Evolutionary conservation across 2,797 vertebrate genomes (phyloP).

Genomic region (Pseudopleuronectes americanus): DNA sequence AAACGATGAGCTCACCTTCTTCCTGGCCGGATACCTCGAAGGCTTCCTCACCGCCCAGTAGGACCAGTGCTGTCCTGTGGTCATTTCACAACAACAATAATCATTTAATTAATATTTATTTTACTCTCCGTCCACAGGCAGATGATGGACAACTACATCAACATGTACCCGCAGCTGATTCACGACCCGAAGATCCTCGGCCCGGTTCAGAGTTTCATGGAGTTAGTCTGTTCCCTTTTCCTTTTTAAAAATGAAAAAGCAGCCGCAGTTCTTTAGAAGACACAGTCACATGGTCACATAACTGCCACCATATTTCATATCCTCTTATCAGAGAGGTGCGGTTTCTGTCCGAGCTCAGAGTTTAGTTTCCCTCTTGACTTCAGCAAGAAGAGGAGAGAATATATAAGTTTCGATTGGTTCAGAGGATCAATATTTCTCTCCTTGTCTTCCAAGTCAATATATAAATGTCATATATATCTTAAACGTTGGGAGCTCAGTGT

Average conservation of each 20-base stretch:
- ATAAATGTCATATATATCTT: neutral
- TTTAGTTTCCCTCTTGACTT: too few species aligned
- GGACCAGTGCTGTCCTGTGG: slow-evolving; percentile 27
- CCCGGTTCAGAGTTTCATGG: slow-evolving; percentile 86
- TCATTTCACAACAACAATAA: neutral
- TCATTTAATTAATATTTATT: neutral
- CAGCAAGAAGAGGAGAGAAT: too few species aligned
- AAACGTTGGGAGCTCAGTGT: neutral
- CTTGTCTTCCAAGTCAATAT: neutral
- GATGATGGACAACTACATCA: slow-evolving; percentile 90
- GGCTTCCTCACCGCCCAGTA: slow-evolving; percentile 92
- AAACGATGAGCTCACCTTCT: slow-evolving; percentile 87
- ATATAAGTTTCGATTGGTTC: too few species aligned
- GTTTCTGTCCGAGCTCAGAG: neutral
- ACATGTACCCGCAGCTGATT: slow-evolving; percentile 92
- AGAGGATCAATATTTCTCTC: too few species aligned
- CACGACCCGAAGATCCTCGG: slow-evolving; percentile 64
- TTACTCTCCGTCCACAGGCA: slow-evolving; percentile 76
- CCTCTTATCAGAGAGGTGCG: slow-evolving; percentile 23
- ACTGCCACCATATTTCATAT: slow-evolving; percentile 36
- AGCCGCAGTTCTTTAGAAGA: neutral
- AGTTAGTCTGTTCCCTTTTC: slow-evolving; percentile 79
- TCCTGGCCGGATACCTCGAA: slow-evolving; percentile 90
- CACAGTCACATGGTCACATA: neutral
- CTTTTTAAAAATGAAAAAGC: neutral